These are phyloP conservation scores for Lasioglossum calceatum DNA, from an alignment of 2,888 invertebrate species.

Conservation along the genomic window DNA sequence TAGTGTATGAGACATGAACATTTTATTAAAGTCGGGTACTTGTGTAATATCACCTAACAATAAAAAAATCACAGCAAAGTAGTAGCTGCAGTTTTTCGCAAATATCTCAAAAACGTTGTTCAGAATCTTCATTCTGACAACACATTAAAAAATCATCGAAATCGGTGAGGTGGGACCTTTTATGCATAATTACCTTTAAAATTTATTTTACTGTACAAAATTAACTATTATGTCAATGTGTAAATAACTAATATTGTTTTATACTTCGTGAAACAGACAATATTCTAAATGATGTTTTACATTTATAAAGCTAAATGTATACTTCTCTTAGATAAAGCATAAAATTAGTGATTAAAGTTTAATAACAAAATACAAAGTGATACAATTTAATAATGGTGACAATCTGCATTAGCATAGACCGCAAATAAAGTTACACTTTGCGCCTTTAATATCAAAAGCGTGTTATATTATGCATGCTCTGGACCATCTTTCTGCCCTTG, in stretches of 20 bases:
- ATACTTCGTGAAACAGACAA: conserved; percentile 12
- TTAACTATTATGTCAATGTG: conserved; percentile 24
- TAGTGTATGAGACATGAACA: too few species aligned
- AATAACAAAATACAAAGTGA: conserved; percentile 35
- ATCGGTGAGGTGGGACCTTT: too few species aligned
- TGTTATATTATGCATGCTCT: conserved; percentile 31
- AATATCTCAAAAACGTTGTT: too few species aligned
- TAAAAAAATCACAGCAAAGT: too few species aligned
- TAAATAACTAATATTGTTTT: conserved; percentile 28
- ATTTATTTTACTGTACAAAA: conserved; percentile 50
- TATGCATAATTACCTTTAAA: neutral
- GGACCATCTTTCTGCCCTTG: conserved; percentile 81
- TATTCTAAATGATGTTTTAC: conserved; percentile 19
- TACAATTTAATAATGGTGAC: conserved; percentile 25
- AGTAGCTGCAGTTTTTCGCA: too few species aligned
- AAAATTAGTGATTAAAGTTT: conserved; percentile 10
- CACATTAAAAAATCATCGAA: too few species aligned
- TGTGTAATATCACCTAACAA: too few species aligned
- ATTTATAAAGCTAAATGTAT: neutral
- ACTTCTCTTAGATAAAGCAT: neutral
- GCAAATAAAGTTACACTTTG: neutral
- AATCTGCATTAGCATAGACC: neutral
- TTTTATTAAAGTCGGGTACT: too few species aligned
- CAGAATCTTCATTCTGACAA: too few species aligned
- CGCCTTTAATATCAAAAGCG: conserved; percentile 7